Conservation (phyloP, 2,888 invertebrate species). For the Diarsia rubi region DNA sequence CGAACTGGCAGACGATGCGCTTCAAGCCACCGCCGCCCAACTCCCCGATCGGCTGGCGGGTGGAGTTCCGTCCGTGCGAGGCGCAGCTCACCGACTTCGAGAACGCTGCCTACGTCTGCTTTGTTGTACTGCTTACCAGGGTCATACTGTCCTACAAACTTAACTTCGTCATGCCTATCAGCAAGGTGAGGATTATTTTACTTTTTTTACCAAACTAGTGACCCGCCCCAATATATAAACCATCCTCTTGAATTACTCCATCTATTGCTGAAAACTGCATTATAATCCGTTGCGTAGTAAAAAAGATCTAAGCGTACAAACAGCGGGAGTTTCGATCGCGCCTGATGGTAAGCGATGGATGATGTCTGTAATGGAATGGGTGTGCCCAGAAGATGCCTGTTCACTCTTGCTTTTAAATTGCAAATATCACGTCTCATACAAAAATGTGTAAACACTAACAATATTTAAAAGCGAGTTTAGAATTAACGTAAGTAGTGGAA, state of each 20-base stretch:
- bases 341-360: too few species aligned
- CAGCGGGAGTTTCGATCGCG: too few species aligned
- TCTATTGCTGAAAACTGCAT: too few species aligned
- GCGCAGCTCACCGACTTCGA: conserved; percentile 99
- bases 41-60: conserved; percentile 99
- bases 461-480: neutral
- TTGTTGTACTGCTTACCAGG: conserved; percentile 98
- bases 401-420: neutral
- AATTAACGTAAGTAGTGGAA: neutral
- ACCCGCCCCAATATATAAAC: too few species aligned
- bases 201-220: too few species aligned
- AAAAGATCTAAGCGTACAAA: too few species aligned
- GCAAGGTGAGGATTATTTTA: conserved; percentile 92
- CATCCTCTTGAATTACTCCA: too few species aligned
- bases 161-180: conserved; percentile 99
- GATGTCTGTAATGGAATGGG: too few species aligned
- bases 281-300: too few species aligned
- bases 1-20: conserved; percentile 99
- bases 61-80: conserved; percentile 99
- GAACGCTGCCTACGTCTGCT: conserved; percentile 99
- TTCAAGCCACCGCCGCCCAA: conserved; percentile 99
- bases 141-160: conserved; percentile 99
- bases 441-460: neutral
- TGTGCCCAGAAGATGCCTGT: too few species aligned
- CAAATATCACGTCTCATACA: neutral